phyloP scores from a whole-genome alignment of 2,888 invertebrate genomes.

The Tetheella fluctuosa region DNA sequence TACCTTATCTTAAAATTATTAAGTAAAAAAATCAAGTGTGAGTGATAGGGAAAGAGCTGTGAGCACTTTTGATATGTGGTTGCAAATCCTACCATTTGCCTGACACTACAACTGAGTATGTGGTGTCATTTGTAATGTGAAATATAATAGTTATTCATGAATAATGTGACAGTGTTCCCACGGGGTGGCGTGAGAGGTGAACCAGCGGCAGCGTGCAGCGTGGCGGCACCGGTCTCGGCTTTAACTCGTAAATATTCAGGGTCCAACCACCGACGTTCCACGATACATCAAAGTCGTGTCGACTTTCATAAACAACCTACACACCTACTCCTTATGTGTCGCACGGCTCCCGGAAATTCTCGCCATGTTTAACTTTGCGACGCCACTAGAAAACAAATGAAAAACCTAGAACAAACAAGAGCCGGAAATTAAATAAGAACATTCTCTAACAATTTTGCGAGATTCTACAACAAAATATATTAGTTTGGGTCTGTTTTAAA shows the following conservation, averaged over 20 bases:
- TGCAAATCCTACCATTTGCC: slow-evolving; percentile 14
- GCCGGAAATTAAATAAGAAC: slow-evolving; percentile 58
- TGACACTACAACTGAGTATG: slow-evolving; percentile 39
- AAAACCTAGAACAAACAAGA: slow-evolving; percentile 48
- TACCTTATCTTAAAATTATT: no score
- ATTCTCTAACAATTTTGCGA: slow-evolving; percentile 23
- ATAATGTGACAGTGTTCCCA: slow-evolving; percentile 65
- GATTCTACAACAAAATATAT: slow-evolving; percentile 18
- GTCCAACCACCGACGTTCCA: slow-evolving; percentile 60
- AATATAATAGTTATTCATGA: slow-evolving; percentile 61
- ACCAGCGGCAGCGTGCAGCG: slow-evolving; percentile 12
- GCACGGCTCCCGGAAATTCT: slow-evolving; percentile 44
- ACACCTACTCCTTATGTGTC: slow-evolving; percentile 45
- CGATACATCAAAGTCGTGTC: slow-evolving; percentile 72
- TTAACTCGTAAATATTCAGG: slow-evolving; percentile 75
- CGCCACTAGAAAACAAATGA: slow-evolving; percentile 39
- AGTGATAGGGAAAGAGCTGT: not conserved
- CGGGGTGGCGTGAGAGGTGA: slow-evolving; percentile 35
- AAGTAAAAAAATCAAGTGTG: not conserved
- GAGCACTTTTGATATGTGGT: no score
- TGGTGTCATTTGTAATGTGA: slow-evolving; percentile 54
- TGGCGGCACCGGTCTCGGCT: slow-evolving; percentile 34
- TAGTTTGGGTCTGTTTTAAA: slow-evolving; percentile 13
- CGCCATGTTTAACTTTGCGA: slow-evolving; percentile 37
- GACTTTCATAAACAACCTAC: slow-evolving; percentile 55